phyloP scores from a whole-genome alignment of 2,888 invertebrate genomes.

The Lithodes maja region DNA sequence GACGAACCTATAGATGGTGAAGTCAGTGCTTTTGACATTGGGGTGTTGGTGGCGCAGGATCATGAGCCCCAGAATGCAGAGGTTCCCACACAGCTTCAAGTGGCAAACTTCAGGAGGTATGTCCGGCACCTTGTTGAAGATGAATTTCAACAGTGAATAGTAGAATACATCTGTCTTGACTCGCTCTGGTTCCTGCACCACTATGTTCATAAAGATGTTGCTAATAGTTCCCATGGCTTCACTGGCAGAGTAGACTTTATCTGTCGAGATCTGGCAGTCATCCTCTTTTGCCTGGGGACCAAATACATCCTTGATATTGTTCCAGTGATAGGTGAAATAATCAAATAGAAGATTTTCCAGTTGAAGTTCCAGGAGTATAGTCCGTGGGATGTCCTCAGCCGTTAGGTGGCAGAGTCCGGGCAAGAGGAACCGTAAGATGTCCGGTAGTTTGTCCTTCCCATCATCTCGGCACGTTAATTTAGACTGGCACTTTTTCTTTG shows the following conservation, averaged over 20 bases:
- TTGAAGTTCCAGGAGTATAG: slow-evolving; percentile 82
- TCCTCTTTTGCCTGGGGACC: slow-evolving; percentile 48
- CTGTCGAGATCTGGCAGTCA: slow-evolving; percentile 80
- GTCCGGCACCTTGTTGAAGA: slow-evolving; percentile 73
- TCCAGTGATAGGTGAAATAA: slow-evolving; percentile 71
- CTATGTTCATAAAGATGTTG: slow-evolving; percentile 94
- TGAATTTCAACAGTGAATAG: slow-evolving; percentile 87
- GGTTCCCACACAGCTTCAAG: slow-evolving; percentile 88
- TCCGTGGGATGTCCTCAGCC: slow-evolving; percentile 90
- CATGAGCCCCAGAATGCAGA: slow-evolving; percentile 87
- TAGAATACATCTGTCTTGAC: slow-evolving; percentile 87
- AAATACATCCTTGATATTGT: slow-evolving; percentile 34
- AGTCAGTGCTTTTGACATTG: slow-evolving; percentile 65
- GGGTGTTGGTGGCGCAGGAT: slow-evolving; percentile 82
- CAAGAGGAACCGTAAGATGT: slow-evolving; percentile 87
- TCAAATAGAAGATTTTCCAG: slow-evolving; percentile 72
- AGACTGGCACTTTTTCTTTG: slow-evolving; percentile 53
- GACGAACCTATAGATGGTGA: slow-evolving; percentile 77
- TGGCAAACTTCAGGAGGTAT: slow-evolving; percentile 73
- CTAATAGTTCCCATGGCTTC: slow-evolving; percentile 87
- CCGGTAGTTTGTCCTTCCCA: slow-evolving; percentile 74
- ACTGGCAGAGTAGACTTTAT: slow-evolving; percentile 72
- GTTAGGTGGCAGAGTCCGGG: slow-evolving; percentile 94
- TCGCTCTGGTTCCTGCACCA: slow-evolving; percentile 88
- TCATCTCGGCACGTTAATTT: neutral